Evolutionary conservation across 2,797 vertebrate species (phyloP), one percentile per base, ranked within the genome.

Genomic region (Labeo calbasu): DNA sequence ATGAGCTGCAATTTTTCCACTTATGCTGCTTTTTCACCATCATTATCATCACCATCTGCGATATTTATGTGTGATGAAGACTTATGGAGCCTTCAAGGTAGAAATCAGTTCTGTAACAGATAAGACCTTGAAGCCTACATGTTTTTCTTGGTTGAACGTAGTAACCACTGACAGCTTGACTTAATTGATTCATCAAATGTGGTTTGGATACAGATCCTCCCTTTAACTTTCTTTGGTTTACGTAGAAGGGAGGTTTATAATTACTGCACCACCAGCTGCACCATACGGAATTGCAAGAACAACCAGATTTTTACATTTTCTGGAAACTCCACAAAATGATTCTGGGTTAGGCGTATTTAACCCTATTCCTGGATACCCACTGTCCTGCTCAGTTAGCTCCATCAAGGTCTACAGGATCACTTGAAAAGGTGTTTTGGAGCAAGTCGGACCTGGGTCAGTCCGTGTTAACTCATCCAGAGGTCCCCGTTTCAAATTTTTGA

Each of bases 1-100:
- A 19, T 55, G 25, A 61, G 70, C 66, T 53, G 77, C 73, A 28
- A 57, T 81, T 75, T 48, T 17, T 13, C 83, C 36, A 69, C 71
- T 78, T 53, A 10, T 21, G 13, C 10, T 72, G 13, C 15, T 72
- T 19, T 65, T 55, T 78, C 63, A 40, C 36, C 2, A 48, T 50
- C 43, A 32, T 79, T 19, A n/a, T 53, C 28, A 68, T 68, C 61
- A 11, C 13, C 19, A 28, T 66, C 15, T 50, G 43, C 1, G 4
- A 8, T 12, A 65, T 78, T 25, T 75, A 32, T 10, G 28, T 36
- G 17, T 36, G 28, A 19, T 14, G 1, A 76, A 40, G 17, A 75
- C 17, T 75, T 2, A 4, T 28, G 72, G 32, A 19, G 5, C 12
- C 11, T 73, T 32, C 10, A 55, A 36, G 28, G 19, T 75, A n/a